Base-by-base conservation (phyloP, 2,113 vertebrate species). In the Callaeas wilsoni region DNA sequence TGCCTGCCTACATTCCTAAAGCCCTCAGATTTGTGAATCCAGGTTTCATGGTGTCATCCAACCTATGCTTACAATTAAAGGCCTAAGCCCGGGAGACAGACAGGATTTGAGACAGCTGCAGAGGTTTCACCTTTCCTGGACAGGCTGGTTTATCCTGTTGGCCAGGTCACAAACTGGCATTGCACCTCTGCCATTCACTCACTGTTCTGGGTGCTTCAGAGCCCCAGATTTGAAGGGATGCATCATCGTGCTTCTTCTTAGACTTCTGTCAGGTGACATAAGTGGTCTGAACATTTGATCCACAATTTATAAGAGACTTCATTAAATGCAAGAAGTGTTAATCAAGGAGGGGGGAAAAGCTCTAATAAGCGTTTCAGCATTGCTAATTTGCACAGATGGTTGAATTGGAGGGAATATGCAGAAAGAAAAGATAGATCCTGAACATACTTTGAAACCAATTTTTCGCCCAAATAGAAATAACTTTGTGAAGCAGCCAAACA, bases 381-480 rank as follows among this genome's bases (percentile, higher is more conserved):
- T 75, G 49, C 46, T 90, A 85, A 92, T 90, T 93, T 89, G 65
- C 89, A 94, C 90, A 95, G 90, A 96, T 91, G 89, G 77, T 55
- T 96, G 92, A 97, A 96, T 57, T 87, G 80, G 57, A 91, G 84
- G 77, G 70, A 92, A 89, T 87, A 84, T 30, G 62, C 47, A 84
- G 56, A 84, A 94, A 89, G 69, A 93, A 87, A 92, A 93, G 86
- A 94, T 65, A 91, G 71, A 94, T 87, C 47, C 39, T 76, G 59
- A 96, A 87, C 30, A 89, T 70, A 74, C 57, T 89, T 91, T 89
- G 30, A 57, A 95, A 95, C 26, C 7, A 59, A 20, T 91, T 93
- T 95, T 93, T 94, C 65, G 82, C 73, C 52, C 83, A 95, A 94
- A 92, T 69, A 94, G 87, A 94, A 94, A 90, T 81, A 94, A 65